Conservation (phyloP, 2,797 vertebrate species). For the Lepidocolaptes lacrymiger region DNA sequence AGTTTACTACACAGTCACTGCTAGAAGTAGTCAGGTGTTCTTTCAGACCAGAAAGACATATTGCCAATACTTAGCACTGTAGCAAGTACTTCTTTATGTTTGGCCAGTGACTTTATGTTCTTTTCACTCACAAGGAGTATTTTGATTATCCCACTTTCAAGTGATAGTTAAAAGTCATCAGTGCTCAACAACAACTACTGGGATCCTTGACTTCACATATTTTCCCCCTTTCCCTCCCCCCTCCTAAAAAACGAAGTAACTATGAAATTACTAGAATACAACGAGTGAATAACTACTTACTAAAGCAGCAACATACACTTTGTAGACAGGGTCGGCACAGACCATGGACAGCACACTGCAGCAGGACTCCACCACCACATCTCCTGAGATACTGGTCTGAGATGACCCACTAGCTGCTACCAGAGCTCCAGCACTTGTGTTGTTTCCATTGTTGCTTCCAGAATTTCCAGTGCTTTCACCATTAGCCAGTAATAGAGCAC, state of each 20-base stretch:
- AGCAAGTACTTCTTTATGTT: background rate
- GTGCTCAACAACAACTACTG: background rate
- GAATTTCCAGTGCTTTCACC: slow-evolving; percentile 86
- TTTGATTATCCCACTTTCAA: background rate
- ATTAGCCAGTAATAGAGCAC: slow-evolving; percentile 87
- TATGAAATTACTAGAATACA: background rate
- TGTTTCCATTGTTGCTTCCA: slow-evolving; percentile 71
- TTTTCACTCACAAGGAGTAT: background rate
- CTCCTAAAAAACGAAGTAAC: background rate
- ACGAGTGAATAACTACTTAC: slow-evolving; percentile 78
- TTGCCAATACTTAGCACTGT: background rate
- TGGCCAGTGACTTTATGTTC: background rate
- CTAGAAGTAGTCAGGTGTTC: background rate
- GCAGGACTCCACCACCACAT: slow-evolving; percentile 87
- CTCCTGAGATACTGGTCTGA: slow-evolving; percentile 81
- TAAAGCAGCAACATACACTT: slow-evolving; percentile 92
- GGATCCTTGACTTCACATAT: background rate
- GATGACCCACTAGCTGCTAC: slow-evolving; percentile 76
- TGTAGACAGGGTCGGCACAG: slow-evolving; percentile 92
- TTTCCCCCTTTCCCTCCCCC: background rate
- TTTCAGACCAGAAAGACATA: background rate
- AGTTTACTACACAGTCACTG: background rate
- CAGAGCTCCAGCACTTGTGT: slow-evolving; percentile 60
- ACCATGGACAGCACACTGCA: slow-evolving; percentile 89
- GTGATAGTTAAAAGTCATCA: background rate